A percentile compares a stretch with the other conserved stretches of the same genome.
These are phyloP conservation scores for Hiodon tergisus DNA, from an alignment of 2,113 vertebrate species.

Conservation along the genomic window DNA sequence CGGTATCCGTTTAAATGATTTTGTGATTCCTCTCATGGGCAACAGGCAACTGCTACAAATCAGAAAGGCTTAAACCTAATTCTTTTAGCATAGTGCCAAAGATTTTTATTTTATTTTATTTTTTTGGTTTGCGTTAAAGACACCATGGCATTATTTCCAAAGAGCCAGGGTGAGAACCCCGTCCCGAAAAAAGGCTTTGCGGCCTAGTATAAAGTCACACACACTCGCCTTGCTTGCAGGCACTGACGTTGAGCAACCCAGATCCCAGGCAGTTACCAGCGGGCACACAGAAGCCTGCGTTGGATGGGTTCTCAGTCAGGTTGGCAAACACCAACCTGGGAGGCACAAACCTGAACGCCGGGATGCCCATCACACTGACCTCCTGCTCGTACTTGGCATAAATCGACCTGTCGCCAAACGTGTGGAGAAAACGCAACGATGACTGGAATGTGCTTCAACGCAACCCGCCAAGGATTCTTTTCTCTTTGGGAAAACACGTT, in stretches of 20 bases:
- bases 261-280: constrained; percentile 78
- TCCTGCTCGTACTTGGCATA: constrained; percentile 74
- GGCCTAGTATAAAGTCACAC: constrained; percentile 3
- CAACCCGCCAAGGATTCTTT: background rate
- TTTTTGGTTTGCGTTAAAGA: too few species aligned
- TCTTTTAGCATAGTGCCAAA: too few species aligned
- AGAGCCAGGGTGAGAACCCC: too few species aligned
- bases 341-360: constrained; percentile 74
- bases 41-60: too few species aligned
- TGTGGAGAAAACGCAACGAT: constrained; percentile 19
- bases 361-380: constrained; percentile 64
- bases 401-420: constrained; percentile 67
- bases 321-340: constrained; percentile 81
- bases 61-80: too few species aligned
- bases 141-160: too few species aligned
- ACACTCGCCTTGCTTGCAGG: constrained; percentile 79
- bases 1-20: too few species aligned
- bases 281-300: constrained; percentile 86
- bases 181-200: background rate
- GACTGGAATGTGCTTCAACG: background rate
- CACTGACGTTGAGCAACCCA: constrained; percentile 81
- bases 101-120: too few species aligned
- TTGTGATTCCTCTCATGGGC: background rate
- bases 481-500: too few species aligned
- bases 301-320: constrained; percentile 68